Base-by-base conservation (phyloP, 2,113 vertebrate genomes). In the Elanus axillaris region DNA sequence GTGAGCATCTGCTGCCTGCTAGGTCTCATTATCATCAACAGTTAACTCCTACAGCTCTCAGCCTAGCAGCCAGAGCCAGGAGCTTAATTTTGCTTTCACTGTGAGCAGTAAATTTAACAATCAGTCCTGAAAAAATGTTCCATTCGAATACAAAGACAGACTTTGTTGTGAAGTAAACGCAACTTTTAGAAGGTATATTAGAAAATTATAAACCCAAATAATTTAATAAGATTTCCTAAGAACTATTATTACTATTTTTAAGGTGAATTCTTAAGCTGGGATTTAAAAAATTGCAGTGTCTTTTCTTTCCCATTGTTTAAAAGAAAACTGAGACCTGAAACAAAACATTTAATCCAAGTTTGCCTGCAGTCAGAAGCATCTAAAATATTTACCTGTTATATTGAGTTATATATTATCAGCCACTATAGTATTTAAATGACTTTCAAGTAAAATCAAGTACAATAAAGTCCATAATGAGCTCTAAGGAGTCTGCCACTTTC, bases 1-100 rank as follows among this genome's bases (percentile, higher is more conserved):
- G 98, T 88, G 98, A 99, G 98, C 99, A 99, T 99, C 99, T 99
- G 99, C 98, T 97, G 97, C 98, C 97, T 98, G 97, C 97, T 98
- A 97, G 96, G 96, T 96, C 98, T 98, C 98, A 99, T 99, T 99
- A 98, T 98, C 98, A 98, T 98, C 98, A 97, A 96, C 97, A 98
- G 98, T 99, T 98, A 98, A 98, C 98, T 98, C 98, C 87, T 94
- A 78, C 59, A 92, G 94, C 82, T 97, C 93, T 94, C 52, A 58
- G 53, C 88, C 96, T 92, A 88, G 87, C 92, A 68, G 95, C 76
- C 77, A 94, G 87, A 88, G 72, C 68, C 84, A 78, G 64, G n/a
- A 94, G 72, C 75, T 88, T 52, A 40, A 36, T 88, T 94, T 93
- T 88, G n/a, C 88, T 91, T 91, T 90, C 73, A 64, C 43, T 1